Base-by-base conservation (phyloP, 2,113 vertebrate species). In the Rostratula benghalensis region DNA sequence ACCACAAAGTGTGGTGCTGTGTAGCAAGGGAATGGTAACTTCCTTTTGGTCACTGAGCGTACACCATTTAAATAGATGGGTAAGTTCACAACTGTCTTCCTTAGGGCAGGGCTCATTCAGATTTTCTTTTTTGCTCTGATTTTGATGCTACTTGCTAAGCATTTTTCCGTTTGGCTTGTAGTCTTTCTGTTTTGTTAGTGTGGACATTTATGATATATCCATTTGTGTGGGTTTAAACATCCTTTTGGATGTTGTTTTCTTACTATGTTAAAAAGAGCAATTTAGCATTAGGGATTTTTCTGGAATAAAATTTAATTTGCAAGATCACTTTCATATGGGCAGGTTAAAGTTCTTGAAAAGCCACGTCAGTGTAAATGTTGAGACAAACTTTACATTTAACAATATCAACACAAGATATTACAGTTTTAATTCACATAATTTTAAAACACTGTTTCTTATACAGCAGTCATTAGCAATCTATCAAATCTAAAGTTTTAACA, bases 291-390 rank as follows among this genome's bases (percentile, higher is more conserved):
- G 28, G 7, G 19, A 33, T 82, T 85, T 87, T 73, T 46, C 65
- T 80, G 21, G 25, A 67, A 30, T 41, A 16, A 27, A 31, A 31
- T 46, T 65, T 74, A 6, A 19, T 83, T 74, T 74, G 11, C 51
- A 70, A 41, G 61, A 87, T 88, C 10, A 7, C 30, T 87, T 90
- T 65, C 37, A 9, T 61, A 19, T 43, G 41, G 16, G n/a, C 22
- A 89, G 50, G 15, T 85, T 87, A 31, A 82, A 84, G 78, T 76
- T 54, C 50, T 79, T 61, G n/a, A 83, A 76, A 87, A 91, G 59
- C 23, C 27, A 23, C 0, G 0, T 65, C 39, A 80, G 0, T 77
- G 37, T 73, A 48, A 68, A 54, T 31, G 14, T 83, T 86, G 68
- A 88, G 37, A 46, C 45, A 83, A 70, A 24, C 43, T 60, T 90